Conservation (phyloP, 2,888 invertebrate genomes). For the Epicampocera succincta region DNA sequence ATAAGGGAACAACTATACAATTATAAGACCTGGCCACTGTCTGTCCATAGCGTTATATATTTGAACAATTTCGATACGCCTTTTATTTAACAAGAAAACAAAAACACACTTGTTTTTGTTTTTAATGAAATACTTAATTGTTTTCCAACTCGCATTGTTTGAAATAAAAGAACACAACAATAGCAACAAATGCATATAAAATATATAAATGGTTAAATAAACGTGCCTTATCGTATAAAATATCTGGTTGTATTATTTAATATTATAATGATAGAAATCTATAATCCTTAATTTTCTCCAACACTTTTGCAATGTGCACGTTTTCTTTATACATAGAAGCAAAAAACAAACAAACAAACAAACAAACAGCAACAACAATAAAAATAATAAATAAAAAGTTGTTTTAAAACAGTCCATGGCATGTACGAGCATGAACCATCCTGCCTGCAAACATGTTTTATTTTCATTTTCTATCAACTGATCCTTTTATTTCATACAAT, state of each 20-base stretch:
- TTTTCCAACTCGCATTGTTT: not conserved
- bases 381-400: conserved; percentile 11
- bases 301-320: conserved; percentile 7
- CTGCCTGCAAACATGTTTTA: conserved; percentile 44
- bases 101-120: too few species aligned
- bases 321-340: not conserved
- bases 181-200: conserved; percentile 2
- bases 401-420: not conserved
- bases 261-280: conserved; percentile 60
- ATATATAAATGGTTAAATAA: conserved; percentile 35
- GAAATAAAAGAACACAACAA: not conserved
- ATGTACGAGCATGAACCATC: conserved; percentile 33
- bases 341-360: not conserved
- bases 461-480: conserved; percentile 53
- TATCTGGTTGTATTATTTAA: conserved; percentile 41
- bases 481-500: conserved; percentile 49
- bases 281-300: conserved; percentile 50
- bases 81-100: too few species aligned
- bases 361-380: too few species aligned
- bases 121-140: not conserved
- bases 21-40: too few species aligned
- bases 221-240: conserved; percentile 21
- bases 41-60: too few species aligned
- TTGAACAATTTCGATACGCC: too few species aligned
- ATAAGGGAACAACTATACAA: too few species aligned